Base-by-base conservation (phyloP, 2,888 invertebrate species). In the Euzetes globulus region DNA sequence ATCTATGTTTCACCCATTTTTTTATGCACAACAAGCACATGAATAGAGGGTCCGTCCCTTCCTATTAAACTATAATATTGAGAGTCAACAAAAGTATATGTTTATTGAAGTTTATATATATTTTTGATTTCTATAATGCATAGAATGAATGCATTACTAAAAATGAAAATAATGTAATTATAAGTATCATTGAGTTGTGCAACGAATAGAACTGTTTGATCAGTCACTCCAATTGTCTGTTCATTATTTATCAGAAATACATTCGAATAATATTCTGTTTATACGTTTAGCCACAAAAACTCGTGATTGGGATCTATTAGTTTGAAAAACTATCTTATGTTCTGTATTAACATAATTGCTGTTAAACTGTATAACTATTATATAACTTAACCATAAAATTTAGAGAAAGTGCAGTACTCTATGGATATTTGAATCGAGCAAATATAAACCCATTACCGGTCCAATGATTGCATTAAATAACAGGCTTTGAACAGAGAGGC, bases 351-450 rank as follows among this genome's bases (percentile, higher is more conserved):
- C 41, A 41, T 41, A 41, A 41, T 41, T 41, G 41, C 41, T 41
- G 41, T 41, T 41, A 50, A 50, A 50, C 50, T n/a, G 50, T 50
- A 50, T 55, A 25, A 17, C 11, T 15, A 47, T 4, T 47, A 47
- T 25, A 55, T 55, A 22, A 19, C 13, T n/a, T 25, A 55, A 25
- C 55, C 55, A 55, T 55, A 55, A 55, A 55, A 25, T 55, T 55
- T 4, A 55, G 13, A 55, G 25, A 55, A 63, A 33, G 63, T 33
- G 41, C 17, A 63, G 33, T 63, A 63, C 17, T 33, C 17, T n/a
- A 63, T 41, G 41, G 41, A 41, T 63, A 63, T 27, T 58, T 41
- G 71, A 47, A 76, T 27, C 45, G 73, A 58, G 55, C 22, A 73
- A 17, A 41, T 41, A 41, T 72, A 72, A 45, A 27, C 27, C 27